Base-by-base conservation (phyloP, 2,113 vertebrate species). In the Acinonyx jubatus region DNA sequence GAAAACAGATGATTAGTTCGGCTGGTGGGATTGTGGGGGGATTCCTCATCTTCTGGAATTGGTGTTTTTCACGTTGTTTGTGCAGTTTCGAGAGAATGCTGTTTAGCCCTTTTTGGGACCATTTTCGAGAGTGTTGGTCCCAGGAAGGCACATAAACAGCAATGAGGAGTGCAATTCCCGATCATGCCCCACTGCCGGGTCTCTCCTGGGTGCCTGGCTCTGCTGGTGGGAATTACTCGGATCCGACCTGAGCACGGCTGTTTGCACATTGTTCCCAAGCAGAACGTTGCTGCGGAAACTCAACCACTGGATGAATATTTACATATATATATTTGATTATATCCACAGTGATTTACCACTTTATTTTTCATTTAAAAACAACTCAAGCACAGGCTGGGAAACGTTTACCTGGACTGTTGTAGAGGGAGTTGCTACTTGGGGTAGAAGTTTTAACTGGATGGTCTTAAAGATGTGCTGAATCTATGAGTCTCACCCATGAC, bases 171-270 rank as follows among this genome's bases (percentile, higher is more conserved):
- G 38, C 27, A 25, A 7, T 74, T 85, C 76, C 80, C 48, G 88
- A 73, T 33, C 31, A 57, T n/a, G 16, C 78, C 66, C 88, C 61
- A 1, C 31, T 4, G 48, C 4, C 0, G 5, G 31, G 38, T 57
- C 83, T 92, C 92, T 94, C 96, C 79, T 61, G 97, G 80, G 97
- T 66, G 18, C 83, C 65, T 13, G 84, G 79, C 45, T 61, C 76
- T 90, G 87, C 94, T 84, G 80, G 87, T 80, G 92, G 96, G 91
- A 95, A 97, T 95, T 94, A 86, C 61, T 81, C 27, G 4, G 92
- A 87, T 92, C 87, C 68, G 65, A n/a, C 79, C 91, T 16, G 63
- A 91, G 61, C 1, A 6, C 0, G 21, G 16, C 83, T 94, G 65
- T 94, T 95, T 78, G 84, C 76, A 90, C 29, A 38, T 68, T 85